A percentile compares a stretch with the other conserved stretches of the same genome.
Conservation (phyloP, 2,888 invertebrate genomes). For the Byasa hedistus region DNA sequence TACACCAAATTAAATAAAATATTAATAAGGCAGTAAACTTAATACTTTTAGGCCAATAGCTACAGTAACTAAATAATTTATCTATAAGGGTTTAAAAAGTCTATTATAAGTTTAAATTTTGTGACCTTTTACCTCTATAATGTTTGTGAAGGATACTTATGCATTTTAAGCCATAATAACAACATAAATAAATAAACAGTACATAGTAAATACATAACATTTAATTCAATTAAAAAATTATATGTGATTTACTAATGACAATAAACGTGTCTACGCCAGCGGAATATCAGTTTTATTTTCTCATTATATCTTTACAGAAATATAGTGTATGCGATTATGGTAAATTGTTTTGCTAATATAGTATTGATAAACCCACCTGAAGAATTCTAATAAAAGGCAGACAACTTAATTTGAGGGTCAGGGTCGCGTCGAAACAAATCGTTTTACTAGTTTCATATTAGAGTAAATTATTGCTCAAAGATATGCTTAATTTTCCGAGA, state of each 20-base stretch:
- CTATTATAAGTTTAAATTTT: neutral
- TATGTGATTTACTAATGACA: neutral
- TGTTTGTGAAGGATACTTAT: neutral
- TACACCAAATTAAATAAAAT: no score
- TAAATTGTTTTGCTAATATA: neutral
- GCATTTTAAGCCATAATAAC: neutral
- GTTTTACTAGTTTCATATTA: slow-evolving; percentile 39
- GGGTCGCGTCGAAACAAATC: slow-evolving; percentile 37
- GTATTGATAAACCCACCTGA: slow-evolving; percentile 26
- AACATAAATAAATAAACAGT: neutral
- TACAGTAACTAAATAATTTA: neutral
- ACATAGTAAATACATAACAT: neutral
- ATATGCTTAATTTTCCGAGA: slow-evolving; percentile 3
- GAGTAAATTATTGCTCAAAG: slow-evolving; percentile 20
- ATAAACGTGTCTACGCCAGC: neutral
- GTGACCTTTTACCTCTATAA: no score
- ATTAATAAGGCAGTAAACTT: neutral
- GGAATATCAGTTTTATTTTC: neutral
- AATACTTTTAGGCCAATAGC: neutral
- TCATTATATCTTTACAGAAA: neutral
- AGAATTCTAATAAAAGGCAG: slow-evolving; percentile 31
- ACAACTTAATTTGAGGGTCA: slow-evolving; percentile 40
- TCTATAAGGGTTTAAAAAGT: neutral
- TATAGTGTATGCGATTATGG: neutral
- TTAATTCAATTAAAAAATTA: neutral